These are phyloP conservation scores for Tinamus guttatus DNA, from an alignment of 2,113 vertebrate genomes.

Conservation along the genomic window DNA sequence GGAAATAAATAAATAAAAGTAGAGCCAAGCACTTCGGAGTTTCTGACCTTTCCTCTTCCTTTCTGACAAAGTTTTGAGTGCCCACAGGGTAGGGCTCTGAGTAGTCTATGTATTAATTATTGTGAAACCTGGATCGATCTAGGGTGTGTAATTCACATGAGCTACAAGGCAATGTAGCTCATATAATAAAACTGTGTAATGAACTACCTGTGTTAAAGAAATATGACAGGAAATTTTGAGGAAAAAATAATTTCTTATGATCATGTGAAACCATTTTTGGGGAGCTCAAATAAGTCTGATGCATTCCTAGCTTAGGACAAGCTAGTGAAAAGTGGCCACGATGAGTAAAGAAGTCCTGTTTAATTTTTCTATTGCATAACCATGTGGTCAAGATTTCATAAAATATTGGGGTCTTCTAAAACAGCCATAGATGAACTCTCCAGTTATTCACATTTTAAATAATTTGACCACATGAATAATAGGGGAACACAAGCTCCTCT, in stretches of 20 bases:
- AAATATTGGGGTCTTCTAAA: neutral
- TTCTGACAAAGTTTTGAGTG: neutral
- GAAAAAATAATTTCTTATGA: neutral
- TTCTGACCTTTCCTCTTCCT: conserved; percentile 3
- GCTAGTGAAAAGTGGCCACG: neutral
- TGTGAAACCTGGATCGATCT: neutral
- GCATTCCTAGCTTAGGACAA: neutral
- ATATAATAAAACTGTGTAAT: neutral
- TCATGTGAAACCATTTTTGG: neutral
- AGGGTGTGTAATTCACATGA: neutral
- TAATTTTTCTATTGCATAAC: neutral
- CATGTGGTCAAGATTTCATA: neutral
- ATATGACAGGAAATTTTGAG: neutral
- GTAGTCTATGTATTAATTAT: neutral
- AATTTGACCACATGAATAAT: neutral
- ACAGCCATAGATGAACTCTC: neutral
- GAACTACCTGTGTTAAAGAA: neutral
- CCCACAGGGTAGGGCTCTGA: no score
- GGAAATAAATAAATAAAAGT: conserved; percentile 5
- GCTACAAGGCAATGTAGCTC: neutral
- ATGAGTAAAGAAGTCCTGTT: neutral
- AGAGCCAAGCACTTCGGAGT: neutral
- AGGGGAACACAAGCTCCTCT: neutral
- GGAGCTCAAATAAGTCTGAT: neutral
- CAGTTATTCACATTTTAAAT: neutral